These are phyloP conservation scores for Naja naja DNA, from an alignment of 2,113 vertebrate genomes.

Conservation along the genomic window DNA sequence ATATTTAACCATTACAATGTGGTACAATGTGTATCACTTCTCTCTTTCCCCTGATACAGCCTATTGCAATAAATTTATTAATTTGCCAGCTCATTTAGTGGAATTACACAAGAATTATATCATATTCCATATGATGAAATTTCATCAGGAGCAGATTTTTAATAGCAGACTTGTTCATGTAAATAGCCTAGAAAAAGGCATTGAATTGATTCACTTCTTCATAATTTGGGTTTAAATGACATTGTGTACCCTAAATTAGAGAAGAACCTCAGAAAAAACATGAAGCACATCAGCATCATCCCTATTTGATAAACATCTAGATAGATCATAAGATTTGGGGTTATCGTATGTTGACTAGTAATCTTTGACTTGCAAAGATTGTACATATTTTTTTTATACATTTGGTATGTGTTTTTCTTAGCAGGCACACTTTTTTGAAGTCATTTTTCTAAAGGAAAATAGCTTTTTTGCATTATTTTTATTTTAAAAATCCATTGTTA, in stretches of 20 bases:
- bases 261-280: background rate
- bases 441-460: background rate
- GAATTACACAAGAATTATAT: slow-evolving; percentile 39
- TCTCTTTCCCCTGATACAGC: slow-evolving; percentile 18
- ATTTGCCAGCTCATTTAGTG: slow-evolving; percentile 32
- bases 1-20: slow-evolving; percentile 33
- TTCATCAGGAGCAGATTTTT: background rate
- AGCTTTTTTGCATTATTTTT: background rate
- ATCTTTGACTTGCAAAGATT: background rate
- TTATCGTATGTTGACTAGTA: background rate
- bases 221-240: slow-evolving; percentile 13
- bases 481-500: background rate
- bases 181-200: slow-evolving; percentile 39
- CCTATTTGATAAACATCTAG: background rate
- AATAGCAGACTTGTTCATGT: slow-evolving; percentile 38
- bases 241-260: slow-evolving; percentile 21
- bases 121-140: slow-evolving; percentile 30
- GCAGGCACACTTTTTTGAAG: background rate
- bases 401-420: background rate
- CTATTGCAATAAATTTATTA: slow-evolving; percentile 30
- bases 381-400: background rate
- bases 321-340: background rate
- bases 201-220: slow-evolving; percentile 25
- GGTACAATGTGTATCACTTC: slow-evolving; percentile 39
- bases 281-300: background rate